phyloP scores from a whole-genome alignment of 2,888 invertebrate species.

The Sinelater perroti region DNA sequence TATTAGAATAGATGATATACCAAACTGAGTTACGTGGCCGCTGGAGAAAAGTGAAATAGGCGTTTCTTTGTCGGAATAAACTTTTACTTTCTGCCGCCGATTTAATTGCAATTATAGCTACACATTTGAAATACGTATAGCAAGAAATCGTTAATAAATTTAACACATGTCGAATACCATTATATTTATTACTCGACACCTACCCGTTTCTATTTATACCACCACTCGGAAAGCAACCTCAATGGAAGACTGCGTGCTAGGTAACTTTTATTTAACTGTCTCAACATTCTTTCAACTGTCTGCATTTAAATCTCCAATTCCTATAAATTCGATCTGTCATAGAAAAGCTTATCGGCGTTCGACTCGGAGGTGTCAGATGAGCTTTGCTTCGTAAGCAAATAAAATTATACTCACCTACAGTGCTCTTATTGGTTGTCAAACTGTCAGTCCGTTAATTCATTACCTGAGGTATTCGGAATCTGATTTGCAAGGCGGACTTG shows the following conservation, averaged over 20 bases:
- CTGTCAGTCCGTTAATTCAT: conserved; percentile 57
- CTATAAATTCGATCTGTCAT: conserved; percentile 15
- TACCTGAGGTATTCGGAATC: conserved; percentile 33
- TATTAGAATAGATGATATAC: conserved; percentile 10
- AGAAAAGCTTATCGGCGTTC: conserved; percentile 37
- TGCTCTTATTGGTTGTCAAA: conserved; percentile 57
- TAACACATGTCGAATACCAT: too few species aligned
- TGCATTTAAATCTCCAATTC: conserved; percentile 23
- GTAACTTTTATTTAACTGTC: conserved; percentile 10
- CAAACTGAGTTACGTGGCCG: conserved; percentile 6
- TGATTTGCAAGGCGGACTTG: background rate
- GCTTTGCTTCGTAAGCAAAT: conserved; percentile 50
- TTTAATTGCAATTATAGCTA: too few species aligned
- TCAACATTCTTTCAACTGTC: conserved; percentile 13
- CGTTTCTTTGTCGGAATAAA: too few species aligned
- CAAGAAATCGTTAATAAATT: too few species aligned
- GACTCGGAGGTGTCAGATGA: conserved; percentile 43
- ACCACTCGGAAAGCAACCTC: conserved; percentile 2
- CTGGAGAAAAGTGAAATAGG: too few species aligned
- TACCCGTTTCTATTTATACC: too few species aligned
- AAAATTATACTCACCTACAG: conserved; percentile 54
- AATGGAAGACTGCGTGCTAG: background rate
- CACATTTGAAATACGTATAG: too few species aligned
- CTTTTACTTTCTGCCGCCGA: too few species aligned
- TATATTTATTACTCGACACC: too few species aligned